These are phyloP conservation scores for Aporophyla nigra DNA, from an alignment of 2,888 invertebrate species.

Conservation along the genomic window DNA sequence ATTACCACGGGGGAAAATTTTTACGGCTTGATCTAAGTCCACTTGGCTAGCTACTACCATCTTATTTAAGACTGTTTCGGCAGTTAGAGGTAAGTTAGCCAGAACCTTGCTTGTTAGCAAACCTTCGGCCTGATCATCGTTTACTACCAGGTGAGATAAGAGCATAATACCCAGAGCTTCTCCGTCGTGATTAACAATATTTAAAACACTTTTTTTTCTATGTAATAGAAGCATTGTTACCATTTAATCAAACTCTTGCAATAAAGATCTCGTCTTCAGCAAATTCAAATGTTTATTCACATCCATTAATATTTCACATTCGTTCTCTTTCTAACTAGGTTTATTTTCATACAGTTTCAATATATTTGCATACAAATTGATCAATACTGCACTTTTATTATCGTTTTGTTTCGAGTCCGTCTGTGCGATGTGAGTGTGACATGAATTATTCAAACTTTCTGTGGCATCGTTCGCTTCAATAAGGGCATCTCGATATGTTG, in stretches of 20 bases:
- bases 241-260: not conserved
- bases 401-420: conserved; percentile 57
- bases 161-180: no score
- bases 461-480: conserved; percentile 74
- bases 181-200: not conserved
- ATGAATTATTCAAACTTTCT: conserved; percentile 77
- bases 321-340: conserved; percentile 45
- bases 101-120: no score
- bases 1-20: no score
- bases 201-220: not conserved
- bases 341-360: conserved; percentile 42
- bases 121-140: no score
- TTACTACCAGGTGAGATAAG: no score
- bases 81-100: no score
- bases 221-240: not conserved
- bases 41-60: no score
- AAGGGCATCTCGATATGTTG: conserved; percentile 69
- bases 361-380: conserved; percentile 65
- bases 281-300: conserved; percentile 1
- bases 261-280: conserved; percentile 15
- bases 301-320: conserved; percentile 10
- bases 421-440: conserved; percentile 55
- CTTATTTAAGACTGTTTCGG: no score
- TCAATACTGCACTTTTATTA: conserved; percentile 66
- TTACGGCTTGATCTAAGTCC: no score